Evolutionary conservation across 1,140 invertebrate species (phyloP).

Genomic region (Papilio polyxenes): DNA sequence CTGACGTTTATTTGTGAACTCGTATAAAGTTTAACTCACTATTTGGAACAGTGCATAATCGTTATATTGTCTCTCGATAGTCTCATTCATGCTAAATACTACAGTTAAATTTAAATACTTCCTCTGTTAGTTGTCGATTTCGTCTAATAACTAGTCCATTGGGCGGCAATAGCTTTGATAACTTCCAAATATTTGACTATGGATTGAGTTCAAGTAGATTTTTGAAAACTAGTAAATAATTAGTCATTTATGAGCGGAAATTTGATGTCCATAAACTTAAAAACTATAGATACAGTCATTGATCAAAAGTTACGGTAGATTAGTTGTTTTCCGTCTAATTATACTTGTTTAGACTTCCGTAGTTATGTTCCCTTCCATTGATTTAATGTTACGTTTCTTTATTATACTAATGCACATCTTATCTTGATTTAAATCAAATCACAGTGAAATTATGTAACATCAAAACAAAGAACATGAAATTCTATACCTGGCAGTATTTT

Average conservation of each 20-base stretch:
- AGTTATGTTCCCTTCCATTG: neutral
- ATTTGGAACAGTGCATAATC: neutral
- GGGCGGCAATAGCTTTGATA: neutral
- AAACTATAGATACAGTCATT: neutral
- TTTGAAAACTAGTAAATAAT: constrained; percentile 3
- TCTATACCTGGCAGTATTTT: too few species aligned
- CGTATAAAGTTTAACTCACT: neutral
- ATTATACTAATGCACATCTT: neutral
- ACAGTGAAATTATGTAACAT: too few species aligned
- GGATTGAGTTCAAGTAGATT: neutral
- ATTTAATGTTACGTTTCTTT: neutral
- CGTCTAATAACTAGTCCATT: neutral
- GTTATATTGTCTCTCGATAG: neutral
- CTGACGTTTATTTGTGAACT: too few species aligned
- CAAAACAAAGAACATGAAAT: too few species aligned
- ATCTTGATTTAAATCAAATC: too few species aligned
- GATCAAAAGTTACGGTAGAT: neutral
- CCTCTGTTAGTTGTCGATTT: neutral
- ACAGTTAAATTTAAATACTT: neutral
- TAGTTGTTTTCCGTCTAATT: neutral
- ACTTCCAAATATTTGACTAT: neutral
- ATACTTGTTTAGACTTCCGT: neutral
- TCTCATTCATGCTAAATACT: neutral
- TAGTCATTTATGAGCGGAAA: neutral
- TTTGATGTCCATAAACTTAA: neutral